These are phyloP conservation scores for Stenodera caucasica DNA, from an alignment of 2,888 invertebrate species.

Conservation along the genomic window DNA sequence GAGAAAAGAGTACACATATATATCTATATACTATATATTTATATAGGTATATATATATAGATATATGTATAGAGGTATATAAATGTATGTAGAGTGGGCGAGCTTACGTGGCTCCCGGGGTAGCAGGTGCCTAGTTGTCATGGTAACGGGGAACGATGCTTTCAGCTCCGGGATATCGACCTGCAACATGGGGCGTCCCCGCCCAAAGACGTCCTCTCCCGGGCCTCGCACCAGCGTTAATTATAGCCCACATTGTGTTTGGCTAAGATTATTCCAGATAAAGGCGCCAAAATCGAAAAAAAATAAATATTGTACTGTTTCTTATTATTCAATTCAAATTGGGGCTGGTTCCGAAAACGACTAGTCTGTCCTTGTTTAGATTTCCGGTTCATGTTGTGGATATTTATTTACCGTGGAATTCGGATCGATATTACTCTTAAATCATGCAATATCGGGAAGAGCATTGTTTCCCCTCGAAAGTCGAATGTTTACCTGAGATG, in stretches of 20 bases:
- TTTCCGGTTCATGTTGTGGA: too few relatives aligned
- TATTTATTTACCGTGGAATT: too few relatives aligned
- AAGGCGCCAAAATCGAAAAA: too few relatives aligned
- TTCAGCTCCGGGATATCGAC: constrained; percentile 29
- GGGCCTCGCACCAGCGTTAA: constrained; percentile 12
- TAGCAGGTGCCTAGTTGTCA: constrained; percentile 29
- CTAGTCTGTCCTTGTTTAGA: too few relatives aligned
- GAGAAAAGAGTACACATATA: too few relatives aligned
- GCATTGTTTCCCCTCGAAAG: constrained; percentile 62
- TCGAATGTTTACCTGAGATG: constrained; percentile 55
- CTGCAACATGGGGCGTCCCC: constrained; percentile 26
- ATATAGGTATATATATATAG: not conserved
- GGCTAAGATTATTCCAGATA: not conserved
- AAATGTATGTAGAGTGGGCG: constrained; percentile 12
- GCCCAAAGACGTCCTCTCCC: constrained; percentile 31
- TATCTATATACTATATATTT: too few relatives aligned
- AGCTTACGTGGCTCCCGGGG: constrained; percentile 24
- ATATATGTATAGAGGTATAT: not conserved
- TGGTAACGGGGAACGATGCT: constrained; percentile 33
- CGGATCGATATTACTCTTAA: constrained; percentile 46
- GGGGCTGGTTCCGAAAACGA: too few relatives aligned
- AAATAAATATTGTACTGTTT: too few relatives aligned
- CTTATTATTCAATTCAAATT: too few relatives aligned
- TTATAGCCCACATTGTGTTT: constrained; percentile 14
- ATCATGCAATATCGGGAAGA: constrained; percentile 57